Evolutionary conservation across 2,797 vertebrate genomes (phyloP), one percentile per base, ranked within the genome.

Genomic region (Channallabes apus): DNA sequence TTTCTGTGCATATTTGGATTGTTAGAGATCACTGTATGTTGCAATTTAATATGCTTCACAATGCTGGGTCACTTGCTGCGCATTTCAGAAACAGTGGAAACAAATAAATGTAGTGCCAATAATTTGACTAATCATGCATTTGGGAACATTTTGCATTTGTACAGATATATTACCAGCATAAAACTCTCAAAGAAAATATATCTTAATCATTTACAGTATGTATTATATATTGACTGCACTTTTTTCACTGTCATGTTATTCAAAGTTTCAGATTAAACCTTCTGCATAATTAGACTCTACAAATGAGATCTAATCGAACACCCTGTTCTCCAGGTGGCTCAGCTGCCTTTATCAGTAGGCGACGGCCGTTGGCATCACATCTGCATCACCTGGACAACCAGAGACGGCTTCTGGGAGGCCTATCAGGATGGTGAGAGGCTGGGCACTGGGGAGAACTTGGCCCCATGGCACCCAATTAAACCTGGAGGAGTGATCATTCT

Each of bases 391-490:
- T 99, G 98, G 98, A 99, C 98, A 0, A 99, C 98, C 2, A 95
- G 98, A 89, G 98, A 99, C 1, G 98, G 98, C 65, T 96, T 97
- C 95, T 99, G 98, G 98, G 98, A 99, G 90, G 98, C 98, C 12
- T 99, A 98, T 93, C 97, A 99, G 93, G 98, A 99, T 4, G 98
- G 98, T 3, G 97, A 99, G 94, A 96, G 96, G 64, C 96, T 97
- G 2, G 98, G 98, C 90, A 97, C 96, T 0, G 98, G 98, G 86
- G 98, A 99, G 91, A 99, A 99, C 93, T 92, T 99, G 91, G 98
- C 98, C 91, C 98, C 98, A 35, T 99, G 98, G 98, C 98, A 99
- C 92, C 98, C 98, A 92, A 98, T 99, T 96, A 99, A 99, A 94
- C 96, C 97, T 38, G 97, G 98, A 84, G 98, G 98, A 80, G 96